A percentile compares a stretch with the other conserved stretches of the same genome.
phyloP scores from a whole-genome alignment of 2,888 invertebrate genomes.

The Bombyx huttoni region DNA sequence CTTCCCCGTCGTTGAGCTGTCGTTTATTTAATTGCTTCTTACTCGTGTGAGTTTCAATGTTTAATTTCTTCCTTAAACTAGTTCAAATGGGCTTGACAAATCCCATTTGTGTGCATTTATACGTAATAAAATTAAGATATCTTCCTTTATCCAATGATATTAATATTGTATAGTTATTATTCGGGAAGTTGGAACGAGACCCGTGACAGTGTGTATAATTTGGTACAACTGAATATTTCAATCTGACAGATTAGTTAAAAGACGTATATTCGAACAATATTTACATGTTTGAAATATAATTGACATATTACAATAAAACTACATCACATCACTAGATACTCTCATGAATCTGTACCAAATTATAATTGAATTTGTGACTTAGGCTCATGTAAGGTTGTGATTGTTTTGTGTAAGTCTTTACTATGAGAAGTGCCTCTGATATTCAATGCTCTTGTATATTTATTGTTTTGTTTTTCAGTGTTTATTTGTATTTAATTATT shows the following conservation, averaged over 20 bases:
- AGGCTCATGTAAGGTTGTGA: constrained; percentile 64
- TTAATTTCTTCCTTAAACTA: background rate
- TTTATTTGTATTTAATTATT: background rate
- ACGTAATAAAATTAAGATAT: constrained; percentile 3
- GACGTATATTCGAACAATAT: background rate
- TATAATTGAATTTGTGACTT: constrained; percentile 16
- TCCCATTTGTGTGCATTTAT: constrained; percentile 3
- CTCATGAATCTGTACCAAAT: constrained; percentile 12
- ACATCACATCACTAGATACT: background rate
- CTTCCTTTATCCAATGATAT: constrained; percentile 9
- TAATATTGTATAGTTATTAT: constrained; percentile 3
- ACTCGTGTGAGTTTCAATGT: background rate
- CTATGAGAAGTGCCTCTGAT: constrained; percentile 46
- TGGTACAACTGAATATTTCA: constrained; percentile 2
- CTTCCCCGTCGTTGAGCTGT: background rate
- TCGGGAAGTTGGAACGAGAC: background rate
- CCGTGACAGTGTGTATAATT: background rate
- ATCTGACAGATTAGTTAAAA: background rate
- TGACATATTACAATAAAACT: background rate
- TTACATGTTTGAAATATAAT: background rate
- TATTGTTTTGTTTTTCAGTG: background rate
- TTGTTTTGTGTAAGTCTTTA: constrained; percentile 37
- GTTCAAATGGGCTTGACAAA: background rate
- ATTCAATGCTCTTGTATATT: constrained; percentile 2
- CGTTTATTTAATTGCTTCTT: background rate